Base-by-base conservation (phyloP, 2,797 vertebrate species). In the Siniperca undulata region DNA sequence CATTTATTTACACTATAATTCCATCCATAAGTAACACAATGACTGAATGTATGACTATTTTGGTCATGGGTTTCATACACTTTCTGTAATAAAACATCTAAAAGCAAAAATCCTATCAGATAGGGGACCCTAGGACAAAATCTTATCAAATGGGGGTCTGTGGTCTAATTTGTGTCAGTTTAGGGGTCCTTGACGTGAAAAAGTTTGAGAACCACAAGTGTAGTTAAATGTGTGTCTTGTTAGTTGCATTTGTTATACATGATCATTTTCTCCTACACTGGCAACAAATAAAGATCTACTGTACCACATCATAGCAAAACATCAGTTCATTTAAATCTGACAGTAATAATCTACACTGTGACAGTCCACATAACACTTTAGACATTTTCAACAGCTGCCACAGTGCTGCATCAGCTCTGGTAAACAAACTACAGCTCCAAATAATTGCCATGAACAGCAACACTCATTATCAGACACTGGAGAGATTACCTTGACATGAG, bases 381-480 rank as follows among this genome's bases (percentile, higher is more conserved):
- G 50, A 56, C 68, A 70, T 56, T 71, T 71, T 30, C 38, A 58
- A 5, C 17, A 46, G 40, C 40, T 48, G 55, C 24, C 42, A 44
- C 24, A 46, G 68, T 44, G 55, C 24, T 30, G 53, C 24, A 58
- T 58, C 38, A 22, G 38, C n/a, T 46, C 55, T 16, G 55, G 55
- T 46, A 46, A 46, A 72, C 55, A 72, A 42, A 40, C 67, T 34
- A 17, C 24, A n/a, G 24, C 40, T 22, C 19, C 42, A 24, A 42
- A 70, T 70, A 42, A 42, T 6, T 56, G 36, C 36, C 52, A 55
- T 24, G 22, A n/a, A 19, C 34, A 56, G 22, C 52, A 56, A 5
- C 50, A n/a, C 36, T 70, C 68, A 70, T 70, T 70, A 70, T 36
- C 36, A 55, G 50, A 38, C 67, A 40, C 34, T 27, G 14, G 62